phyloP scores from a whole-genome alignment of 2,113 vertebrate genomes.

The Pica pica region DNA sequence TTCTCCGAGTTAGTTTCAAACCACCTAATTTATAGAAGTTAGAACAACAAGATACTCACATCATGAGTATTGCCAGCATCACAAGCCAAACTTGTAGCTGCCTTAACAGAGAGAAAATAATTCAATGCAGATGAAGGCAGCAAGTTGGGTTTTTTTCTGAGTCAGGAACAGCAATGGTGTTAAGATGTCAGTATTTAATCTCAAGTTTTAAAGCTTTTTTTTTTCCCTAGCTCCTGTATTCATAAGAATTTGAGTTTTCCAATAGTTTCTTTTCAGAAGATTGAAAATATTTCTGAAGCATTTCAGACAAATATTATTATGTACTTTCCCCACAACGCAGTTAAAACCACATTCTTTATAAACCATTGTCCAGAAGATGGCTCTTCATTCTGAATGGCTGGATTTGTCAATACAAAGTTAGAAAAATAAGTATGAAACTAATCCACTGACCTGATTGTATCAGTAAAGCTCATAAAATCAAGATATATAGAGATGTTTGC shows the following conservation, averaged over 20 bases:
- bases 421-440: neutral
- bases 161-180: neutral
- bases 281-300: neutral
- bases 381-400: neutral
- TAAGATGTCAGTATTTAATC: neutral
- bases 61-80: neutral
- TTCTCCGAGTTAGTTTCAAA: neutral
- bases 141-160: neutral
- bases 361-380: neutral
- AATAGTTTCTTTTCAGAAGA: neutral
- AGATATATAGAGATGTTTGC: neutral
- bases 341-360: neutral
- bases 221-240: neutral
- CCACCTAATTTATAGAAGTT: neutral
- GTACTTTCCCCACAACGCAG: neutral
- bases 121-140: neutral
- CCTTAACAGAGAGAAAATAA: neutral
- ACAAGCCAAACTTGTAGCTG: neutral
- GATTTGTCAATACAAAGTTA: neutral
- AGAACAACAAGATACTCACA: neutral
- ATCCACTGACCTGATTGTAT: neutral
- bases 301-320: neutral
- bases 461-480: neutral
- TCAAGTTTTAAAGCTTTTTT: neutral
- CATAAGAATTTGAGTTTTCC: neutral